A percentile compares a stretch with the other conserved stretches of the same genome.
phyloP scores from a whole-genome alignment of 2,888 invertebrate species.

The Hymenopus coronatus region DNA sequence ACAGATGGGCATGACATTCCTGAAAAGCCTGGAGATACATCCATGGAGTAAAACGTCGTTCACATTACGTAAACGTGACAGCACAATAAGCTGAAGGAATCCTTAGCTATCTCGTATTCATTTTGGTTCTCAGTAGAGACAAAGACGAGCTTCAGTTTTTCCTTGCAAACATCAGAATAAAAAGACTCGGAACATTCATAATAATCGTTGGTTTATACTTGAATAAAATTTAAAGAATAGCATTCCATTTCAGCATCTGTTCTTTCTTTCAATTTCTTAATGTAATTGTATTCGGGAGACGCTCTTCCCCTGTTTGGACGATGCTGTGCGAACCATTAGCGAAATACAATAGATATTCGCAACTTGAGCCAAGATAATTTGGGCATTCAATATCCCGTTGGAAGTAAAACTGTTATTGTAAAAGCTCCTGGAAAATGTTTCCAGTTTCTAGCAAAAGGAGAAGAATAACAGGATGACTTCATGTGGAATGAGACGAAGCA shows the following conservation, averaged over 20 bases:
- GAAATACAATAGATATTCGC: background rate
- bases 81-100: background rate
- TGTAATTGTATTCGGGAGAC: background rate
- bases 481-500: background rate
- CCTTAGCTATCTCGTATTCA: background rate
- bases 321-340: background rate
- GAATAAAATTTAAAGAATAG: background rate
- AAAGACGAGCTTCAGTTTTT: background rate
- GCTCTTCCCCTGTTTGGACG: background rate
- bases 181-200: background rate
- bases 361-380: background rate
- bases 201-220: background rate
- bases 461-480: background rate
- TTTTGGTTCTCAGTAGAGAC: background rate
- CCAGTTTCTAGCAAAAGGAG: background rate
- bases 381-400: background rate
- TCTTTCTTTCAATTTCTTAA: background rate
- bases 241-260: background rate
- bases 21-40: background rate
- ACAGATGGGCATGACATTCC: background rate
- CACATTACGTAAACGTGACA: background rate
- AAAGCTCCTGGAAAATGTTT: background rate
- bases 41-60: background rate
- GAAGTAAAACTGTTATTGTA: background rate
- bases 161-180: background rate